Evolutionary conservation across 2,797 vertebrate genomes (phyloP).

Genomic region (Cossypha caffra): DNA sequence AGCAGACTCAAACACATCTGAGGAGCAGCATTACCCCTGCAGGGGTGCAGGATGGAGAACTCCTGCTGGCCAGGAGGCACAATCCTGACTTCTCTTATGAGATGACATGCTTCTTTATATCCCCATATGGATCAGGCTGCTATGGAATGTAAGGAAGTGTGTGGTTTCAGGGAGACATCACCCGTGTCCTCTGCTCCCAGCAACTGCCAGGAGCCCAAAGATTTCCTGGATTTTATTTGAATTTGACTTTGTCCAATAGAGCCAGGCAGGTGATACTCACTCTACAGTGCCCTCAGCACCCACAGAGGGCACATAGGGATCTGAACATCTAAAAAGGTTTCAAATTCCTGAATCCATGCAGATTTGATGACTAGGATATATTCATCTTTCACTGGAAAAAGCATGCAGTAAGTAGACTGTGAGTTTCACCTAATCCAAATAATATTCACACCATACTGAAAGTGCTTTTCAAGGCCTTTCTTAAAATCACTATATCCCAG

Average conservation of each 20-base stretch:
- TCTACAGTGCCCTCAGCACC: not conserved
- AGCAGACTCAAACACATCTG: not conserved
- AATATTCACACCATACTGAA: not conserved
- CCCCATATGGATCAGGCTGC: conserved; percentile 93
- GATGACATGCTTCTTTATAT: conserved; percentile 99
- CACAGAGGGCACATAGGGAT: not conserved
- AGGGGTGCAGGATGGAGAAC: not conserved
- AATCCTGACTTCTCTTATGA: conserved; percentile 64
- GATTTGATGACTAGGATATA: not conserved
- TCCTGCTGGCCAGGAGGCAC: not conserved
- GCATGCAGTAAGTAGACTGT: not conserved
- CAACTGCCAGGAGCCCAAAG: not conserved
- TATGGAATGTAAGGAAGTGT: conserved; percentile 99
- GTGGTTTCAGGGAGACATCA: conserved; percentile 87
- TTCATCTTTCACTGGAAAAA: not conserved
- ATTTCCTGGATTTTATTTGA: not conserved
- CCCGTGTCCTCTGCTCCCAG: not conserved
- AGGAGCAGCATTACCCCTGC: not conserved
- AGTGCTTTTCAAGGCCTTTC: not conserved
- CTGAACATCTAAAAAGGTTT: not conserved
- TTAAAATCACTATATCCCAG: not conserved
- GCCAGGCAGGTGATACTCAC: not conserved
- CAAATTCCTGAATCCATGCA: not conserved
- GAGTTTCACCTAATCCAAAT: not conserved
- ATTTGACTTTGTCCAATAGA: not conserved